A percentile compares a stretch with the other conserved stretches of the same genome.
Conservation (phyloP, 2,797 vertebrate genomes). For the Botia almorhae region DNA sequence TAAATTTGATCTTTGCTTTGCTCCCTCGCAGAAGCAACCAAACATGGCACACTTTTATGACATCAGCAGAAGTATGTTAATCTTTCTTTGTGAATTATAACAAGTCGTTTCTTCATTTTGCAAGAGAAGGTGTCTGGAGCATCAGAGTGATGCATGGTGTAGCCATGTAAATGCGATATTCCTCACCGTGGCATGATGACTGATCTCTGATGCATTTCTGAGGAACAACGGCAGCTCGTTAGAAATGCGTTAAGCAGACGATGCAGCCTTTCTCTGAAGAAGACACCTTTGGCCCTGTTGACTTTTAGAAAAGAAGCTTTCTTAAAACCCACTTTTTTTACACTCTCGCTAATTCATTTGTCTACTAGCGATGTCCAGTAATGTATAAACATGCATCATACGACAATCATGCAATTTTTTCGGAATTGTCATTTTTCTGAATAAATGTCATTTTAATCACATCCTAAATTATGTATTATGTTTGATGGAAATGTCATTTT, state of each 20-base stretch:
- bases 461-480: neutral
- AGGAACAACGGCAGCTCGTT: constrained; percentile 71
- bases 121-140: constrained; percentile 64
- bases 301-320: neutral
- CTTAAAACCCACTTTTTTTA: neutral
- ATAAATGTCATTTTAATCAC: neutral
- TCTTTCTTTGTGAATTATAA: constrained; percentile 69
- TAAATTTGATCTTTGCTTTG: constrained; percentile 65
- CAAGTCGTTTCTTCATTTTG: constrained; percentile 65
- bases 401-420: too few relatives aligned
- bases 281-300: constrained; percentile 5
- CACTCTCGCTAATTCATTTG: neutral
- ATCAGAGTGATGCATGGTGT: constrained; percentile 73
- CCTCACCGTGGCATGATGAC: constrained; percentile 67
- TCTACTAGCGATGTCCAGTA: neutral
- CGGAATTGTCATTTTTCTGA: too few relatives aligned
- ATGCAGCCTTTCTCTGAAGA: constrained; percentile 68
- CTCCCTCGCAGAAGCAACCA: constrained; percentile 66
- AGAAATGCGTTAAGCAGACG: constrained; percentile 77
- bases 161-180: constrained; percentile 68
- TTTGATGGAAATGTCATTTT: neutral
- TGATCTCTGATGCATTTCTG: constrained; percentile 67
- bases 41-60: constrained; percentile 72
- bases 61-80: constrained; percentile 78
- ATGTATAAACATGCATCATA: neutral